These are phyloP conservation scores for Psophia crepitans DNA, from an alignment of 2,113 vertebrate genomes.

Conservation along the genomic window DNA sequence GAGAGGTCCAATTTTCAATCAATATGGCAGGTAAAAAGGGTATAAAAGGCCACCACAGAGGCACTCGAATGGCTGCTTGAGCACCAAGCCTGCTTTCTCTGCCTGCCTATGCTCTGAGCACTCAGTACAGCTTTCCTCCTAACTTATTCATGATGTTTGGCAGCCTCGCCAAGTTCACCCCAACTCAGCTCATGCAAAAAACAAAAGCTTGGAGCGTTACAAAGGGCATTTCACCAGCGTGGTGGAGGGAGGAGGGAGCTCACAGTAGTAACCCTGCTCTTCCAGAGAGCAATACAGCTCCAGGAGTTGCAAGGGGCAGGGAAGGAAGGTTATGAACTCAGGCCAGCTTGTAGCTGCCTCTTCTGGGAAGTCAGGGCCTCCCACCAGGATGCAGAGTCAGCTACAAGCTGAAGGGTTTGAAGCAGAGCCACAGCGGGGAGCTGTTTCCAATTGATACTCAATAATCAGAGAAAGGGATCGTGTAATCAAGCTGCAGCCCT, in stretches of 20 bases:
- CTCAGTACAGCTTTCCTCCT: neutral
- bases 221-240: neutral
- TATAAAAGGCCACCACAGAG: accelerated
- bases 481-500: neutral
- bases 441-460: neutral
- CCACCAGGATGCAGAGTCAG: neutral
- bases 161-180: neutral
- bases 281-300: neutral
- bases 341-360: neutral
- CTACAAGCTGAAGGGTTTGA: neutral
- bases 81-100: neutral
- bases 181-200: slow-evolving; percentile 46
- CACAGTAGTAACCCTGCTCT: neutral
- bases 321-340: neutral
- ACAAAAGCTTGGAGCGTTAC: neutral
- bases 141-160: slow-evolving; percentile 51
- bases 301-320: neutral
- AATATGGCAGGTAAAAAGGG: neutral
- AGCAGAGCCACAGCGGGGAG: neutral
- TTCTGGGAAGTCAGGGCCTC: slow-evolving; percentile 26
- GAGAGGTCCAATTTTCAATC: neutral
- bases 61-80: neutral
- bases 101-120: neutral
- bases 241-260: neutral
- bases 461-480: neutral